Percentiles rank a stretch among this genome's conserved stretches.
Conservation (phyloP, 2,888 invertebrate genomes). For the Netelia melanura region DNA sequence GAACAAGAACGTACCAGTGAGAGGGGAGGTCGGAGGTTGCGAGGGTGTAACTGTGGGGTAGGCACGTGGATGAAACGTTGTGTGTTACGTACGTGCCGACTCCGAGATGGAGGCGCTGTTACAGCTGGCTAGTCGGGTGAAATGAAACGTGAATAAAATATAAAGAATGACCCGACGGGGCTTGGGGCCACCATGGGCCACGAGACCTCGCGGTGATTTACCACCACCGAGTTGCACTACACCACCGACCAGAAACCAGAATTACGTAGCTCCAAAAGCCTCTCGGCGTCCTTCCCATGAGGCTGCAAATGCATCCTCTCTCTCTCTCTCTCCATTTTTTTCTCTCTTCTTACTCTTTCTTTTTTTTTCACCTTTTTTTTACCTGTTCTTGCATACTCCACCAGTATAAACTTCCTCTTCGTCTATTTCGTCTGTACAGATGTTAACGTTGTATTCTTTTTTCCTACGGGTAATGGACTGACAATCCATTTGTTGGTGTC, state of each 20-base stretch:
- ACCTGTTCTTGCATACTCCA: not conserved
- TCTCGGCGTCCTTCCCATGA: conserved; percentile 30
- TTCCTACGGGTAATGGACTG: conserved; percentile 6
- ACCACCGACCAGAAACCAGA: not conserved
- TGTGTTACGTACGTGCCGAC: conserved; percentile 39
- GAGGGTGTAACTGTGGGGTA: not conserved
- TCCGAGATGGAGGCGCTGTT: conserved; percentile 42
- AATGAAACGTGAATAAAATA: conserved; percentile 67
- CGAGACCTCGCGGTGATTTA: conserved; percentile 50
- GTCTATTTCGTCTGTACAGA: conserved; percentile 11
- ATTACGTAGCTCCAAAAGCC: conserved; percentile 26
- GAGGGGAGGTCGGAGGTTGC: not conserved
- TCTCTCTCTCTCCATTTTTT: not conserved
- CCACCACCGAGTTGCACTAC: conserved; percentile 36
- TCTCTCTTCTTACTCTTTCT: not conserved
- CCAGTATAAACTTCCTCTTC: conserved; percentile 14
- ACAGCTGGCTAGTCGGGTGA: conserved; percentile 31
- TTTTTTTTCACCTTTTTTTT: not conserved
- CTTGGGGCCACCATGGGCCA: conserved; percentile 27
- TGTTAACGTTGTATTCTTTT: not conserved
- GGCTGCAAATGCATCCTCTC: conserved; percentile 58
- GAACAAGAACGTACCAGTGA: not conserved
- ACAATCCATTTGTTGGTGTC: not conserved
- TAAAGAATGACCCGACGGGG: conserved; percentile 57
- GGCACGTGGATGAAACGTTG: conserved; percentile 20